phyloP scores from a whole-genome alignment of 1,140 invertebrate species.

The Drosophila ohnishii region DNA sequence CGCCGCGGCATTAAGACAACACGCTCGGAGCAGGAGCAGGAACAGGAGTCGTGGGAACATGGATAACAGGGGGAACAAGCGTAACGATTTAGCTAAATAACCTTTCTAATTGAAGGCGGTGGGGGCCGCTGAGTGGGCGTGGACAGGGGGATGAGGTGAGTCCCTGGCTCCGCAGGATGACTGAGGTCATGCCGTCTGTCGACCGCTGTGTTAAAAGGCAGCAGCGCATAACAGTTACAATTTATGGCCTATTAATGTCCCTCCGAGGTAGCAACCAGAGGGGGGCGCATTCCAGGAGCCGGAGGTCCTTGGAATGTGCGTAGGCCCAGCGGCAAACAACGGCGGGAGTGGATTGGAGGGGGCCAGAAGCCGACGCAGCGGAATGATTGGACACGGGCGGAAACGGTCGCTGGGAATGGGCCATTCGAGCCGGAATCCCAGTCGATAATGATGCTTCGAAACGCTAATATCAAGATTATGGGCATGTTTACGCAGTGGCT shows the following conservation, averaged over 20 bases:
- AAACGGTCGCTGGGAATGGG: not conserved
- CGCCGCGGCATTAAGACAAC: constrained; percentile 54
- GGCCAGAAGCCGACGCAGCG: constrained; percentile 20
- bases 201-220: constrained; percentile 76
- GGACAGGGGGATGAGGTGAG: not conserved
- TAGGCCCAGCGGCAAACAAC: constrained; percentile 25
- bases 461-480: constrained; percentile 68
- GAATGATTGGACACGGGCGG: constrained; percentile 8
- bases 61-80: constrained; percentile 53
- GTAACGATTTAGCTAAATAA: constrained; percentile 80
- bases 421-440: constrained; percentile 23
- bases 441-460: constrained; percentile 56
- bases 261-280: constrained; percentile 60
- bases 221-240: constrained; percentile 80
- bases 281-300: constrained; percentile 12
- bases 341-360: not conserved
- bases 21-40: not conserved
- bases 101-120: constrained; percentile 77
- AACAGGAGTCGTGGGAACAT: not conserved
- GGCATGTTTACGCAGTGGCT: constrained; percentile 60
- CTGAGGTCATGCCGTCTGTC: constrained; percentile 66
- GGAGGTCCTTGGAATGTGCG: constrained; percentile 22
- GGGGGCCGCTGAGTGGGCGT: constrained; percentile 26
- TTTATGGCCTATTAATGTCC: constrained; percentile 80
- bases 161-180: constrained; percentile 5